Conservation (phyloP, 2,113 vertebrate species). For the Podilymbus podiceps region DNA sequence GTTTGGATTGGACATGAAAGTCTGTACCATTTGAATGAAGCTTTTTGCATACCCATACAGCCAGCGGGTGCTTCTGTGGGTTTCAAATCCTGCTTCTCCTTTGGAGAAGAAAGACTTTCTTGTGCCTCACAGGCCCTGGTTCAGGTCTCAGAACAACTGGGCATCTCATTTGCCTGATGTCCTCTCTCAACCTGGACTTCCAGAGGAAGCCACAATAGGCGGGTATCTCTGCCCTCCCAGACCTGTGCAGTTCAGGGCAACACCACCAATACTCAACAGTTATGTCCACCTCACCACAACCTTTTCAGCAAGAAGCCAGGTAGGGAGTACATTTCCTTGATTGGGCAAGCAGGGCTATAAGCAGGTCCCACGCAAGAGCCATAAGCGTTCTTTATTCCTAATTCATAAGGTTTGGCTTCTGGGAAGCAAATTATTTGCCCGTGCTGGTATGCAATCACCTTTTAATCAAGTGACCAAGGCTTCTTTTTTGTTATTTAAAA, state of each 20-base stretch:
- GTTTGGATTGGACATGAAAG: background rate
- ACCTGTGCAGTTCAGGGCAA: background rate
- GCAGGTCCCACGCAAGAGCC: background rate
- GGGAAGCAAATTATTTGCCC: background rate
- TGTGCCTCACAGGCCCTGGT: background rate
- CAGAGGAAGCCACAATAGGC: background rate
- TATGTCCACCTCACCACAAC: background rate
- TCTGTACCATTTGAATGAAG: background rate
- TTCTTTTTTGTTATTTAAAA: background rate
- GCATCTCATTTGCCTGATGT: background rate
- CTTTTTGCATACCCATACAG: background rate
- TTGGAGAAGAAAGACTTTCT: background rate
- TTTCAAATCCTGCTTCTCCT: background rate
- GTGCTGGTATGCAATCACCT: background rate
- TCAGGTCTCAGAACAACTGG: background rate
- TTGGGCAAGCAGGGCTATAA: background rate
- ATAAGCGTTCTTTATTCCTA: background rate
- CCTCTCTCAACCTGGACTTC: background rate
- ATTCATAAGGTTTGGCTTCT: background rate
- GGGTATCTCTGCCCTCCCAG: fast-evolving
- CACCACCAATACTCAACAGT: background rate
- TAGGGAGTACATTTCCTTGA: background rate
- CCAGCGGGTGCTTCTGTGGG: background rate
- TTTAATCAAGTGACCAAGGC: background rate
- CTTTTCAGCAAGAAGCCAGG: background rate